Percentiles rank a stretch among this genome's conserved stretches.
Evolutionary conservation across 2,797 vertebrate genomes (phyloP).

Genomic region (Etheostoma nigrum): DNA sequence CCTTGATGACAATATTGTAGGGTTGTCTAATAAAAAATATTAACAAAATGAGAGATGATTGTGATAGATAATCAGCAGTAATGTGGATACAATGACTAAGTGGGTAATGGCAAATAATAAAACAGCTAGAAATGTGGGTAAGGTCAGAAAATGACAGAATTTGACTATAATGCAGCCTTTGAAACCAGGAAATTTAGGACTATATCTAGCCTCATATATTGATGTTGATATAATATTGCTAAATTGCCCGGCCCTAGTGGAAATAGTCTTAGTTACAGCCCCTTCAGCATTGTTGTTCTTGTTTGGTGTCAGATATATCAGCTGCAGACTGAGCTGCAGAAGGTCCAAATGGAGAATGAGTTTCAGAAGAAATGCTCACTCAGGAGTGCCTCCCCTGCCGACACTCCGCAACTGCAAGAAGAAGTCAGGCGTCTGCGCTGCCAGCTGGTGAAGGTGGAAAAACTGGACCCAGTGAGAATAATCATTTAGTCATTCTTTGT

Average conservation of each 20-base stretch:
- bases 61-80: too few species aligned
- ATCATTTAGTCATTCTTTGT: not conserved
- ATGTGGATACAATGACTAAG: too few species aligned
- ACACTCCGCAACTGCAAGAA: constrained; percentile 81
- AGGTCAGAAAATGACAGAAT: too few species aligned
- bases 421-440: constrained; percentile 82
- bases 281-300: not conserved
- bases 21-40: too few species aligned
- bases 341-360: constrained; percentile 77
- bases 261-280: not conserved
- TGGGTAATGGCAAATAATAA: too few species aligned
- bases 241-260: not conserved
- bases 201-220: too few species aligned
- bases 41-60: too few species aligned
- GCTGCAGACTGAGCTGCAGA: constrained; percentile 86
- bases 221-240: too few species aligned
- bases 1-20: too few species aligned
- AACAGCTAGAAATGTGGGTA: too few species aligned
- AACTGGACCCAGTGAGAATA: constrained; percentile 83
- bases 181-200: too few species aligned
- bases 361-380: constrained; percentile 81
- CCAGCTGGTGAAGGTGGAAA: constrained; percentile 79
- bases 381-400: constrained; percentile 54
- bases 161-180: too few species aligned
- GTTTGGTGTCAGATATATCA: constrained; percentile 85